A percentile compares a stretch with the other conserved stretches of the same genome.
phyloP scores from a whole-genome alignment of 2,888 invertebrate species.

The Biston betularia region DNA sequence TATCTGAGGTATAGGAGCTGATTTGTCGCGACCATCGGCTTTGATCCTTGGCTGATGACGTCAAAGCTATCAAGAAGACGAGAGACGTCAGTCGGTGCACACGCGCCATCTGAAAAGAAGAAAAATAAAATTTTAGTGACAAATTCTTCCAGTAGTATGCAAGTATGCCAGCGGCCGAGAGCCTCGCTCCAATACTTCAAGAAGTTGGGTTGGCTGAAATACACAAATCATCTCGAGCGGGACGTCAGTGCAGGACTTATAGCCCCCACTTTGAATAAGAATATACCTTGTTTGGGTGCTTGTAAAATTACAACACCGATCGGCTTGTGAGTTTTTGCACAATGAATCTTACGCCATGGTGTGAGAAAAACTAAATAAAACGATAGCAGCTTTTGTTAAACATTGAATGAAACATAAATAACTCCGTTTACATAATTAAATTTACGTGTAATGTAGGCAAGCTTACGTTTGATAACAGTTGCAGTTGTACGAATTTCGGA shows the following conservation, averaged over 20 bases:
- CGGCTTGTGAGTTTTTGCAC: conserved; percentile 23
- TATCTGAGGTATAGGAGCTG: conserved; percentile 79
- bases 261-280: no score
- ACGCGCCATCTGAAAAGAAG: conserved; percentile 74
- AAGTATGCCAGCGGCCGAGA: no score
- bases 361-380: conserved; percentile 18
- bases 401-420: conserved; percentile 17
- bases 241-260: no score
- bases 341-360: conserved; percentile 16
- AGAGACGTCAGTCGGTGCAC: conserved; percentile 63
- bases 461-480: conserved; percentile 8
- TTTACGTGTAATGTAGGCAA: conserved; percentile 16
- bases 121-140: conserved; percentile 25
- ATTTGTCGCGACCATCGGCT: conserved; percentile 82
- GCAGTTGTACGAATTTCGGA: neutral
- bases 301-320: conserved; percentile 8
- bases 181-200: neutral
- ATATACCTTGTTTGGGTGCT: no score
- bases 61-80: conserved; percentile 59
- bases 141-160: neutral
- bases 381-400: conserved; percentile 17
- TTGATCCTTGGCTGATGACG: conserved; percentile 63
- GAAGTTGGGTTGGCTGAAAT: no score
- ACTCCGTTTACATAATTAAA: conserved; percentile 21
- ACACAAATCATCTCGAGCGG: no score